A percentile compares a stretch with the other conserved stretches of the same genome.
Conservation (phyloP, 2,113 vertebrate species). For the Parus major region DNA sequence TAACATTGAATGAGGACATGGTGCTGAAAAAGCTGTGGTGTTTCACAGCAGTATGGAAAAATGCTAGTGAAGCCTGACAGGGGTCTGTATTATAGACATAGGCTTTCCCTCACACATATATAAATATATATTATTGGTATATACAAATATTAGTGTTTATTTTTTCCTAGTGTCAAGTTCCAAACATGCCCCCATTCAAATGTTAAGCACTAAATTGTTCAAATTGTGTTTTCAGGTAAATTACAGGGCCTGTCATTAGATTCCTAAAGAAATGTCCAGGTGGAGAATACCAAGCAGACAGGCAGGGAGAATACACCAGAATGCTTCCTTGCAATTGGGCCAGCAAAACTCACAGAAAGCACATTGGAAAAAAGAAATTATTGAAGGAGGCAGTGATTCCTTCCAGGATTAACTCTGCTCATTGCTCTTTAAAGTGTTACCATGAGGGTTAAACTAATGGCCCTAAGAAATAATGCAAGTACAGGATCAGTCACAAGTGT, state of each 20-base stretch:
- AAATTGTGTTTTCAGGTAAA: neutral
- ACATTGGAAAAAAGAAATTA: neutral
- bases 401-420: slow-evolving; percentile 21
- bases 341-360: neutral
- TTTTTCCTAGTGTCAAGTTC: neutral
- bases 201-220: neutral
- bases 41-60: neutral
- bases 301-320: rapidly evolving
- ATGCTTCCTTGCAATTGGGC: neutral
- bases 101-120: neutral
- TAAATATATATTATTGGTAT: neutral
- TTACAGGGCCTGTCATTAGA: neutral
- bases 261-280: neutral
- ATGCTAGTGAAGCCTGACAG: neutral
- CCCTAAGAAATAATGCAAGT: slow-evolving; percentile 18
- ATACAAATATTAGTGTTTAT: neutral
- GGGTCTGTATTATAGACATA: neutral
- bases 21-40: neutral
- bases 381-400: neutral
- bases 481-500: neutral
- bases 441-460: slow-evolving; percentile 42
- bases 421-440: neutral
- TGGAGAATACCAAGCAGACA: neutral
- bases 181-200: neutral
- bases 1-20: neutral